Evolutionary conservation across 1,140 invertebrate genomes (phyloP), one percentile per base, ranked within the genome.

Genomic region (Drosophila saltans): DNA sequence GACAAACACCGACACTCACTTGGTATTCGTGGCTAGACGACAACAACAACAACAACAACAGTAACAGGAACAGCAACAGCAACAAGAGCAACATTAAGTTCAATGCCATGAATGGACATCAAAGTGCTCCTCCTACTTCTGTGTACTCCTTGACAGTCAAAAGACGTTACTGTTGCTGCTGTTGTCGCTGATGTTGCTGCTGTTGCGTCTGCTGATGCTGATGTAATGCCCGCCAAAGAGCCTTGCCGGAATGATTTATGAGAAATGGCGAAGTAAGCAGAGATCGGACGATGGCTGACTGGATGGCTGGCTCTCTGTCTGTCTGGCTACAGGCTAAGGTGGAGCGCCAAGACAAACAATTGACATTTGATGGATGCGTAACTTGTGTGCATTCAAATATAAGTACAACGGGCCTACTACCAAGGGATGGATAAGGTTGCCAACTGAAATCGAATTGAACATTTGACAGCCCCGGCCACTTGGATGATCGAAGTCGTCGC

Each of bases 311-410:
- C 30, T 64, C 30, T 8, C 69, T 55, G 78, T 65, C 72, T 60
- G 57, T 10, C 63, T 16, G 72, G 45, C 72, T 45, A 58, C 75
- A 67, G 36, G 57, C 55, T 63, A 62, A 83, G 80, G 75, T 81
- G 77, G 84, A 88, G 80, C 84, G 84, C 83, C 84, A 80, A 80
- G 83, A 83, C 84, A 89, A 89, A 89, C 84, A 89, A 89, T 89
- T 89, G 84, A 89, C 84, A 89, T 89, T 84, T 89, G 84, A 89
- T 89, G 84, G 84, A 89, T 89, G 84, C 84, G 84, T 89, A 89
- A 89, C 84, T 89, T 69, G 78, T 89, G 78, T 89, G 84, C 84
- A 89, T 89, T 89, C 80, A 89, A 89, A 89, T 89, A 75, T 69
- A 33, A 41, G 40, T 48, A 10, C 28, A 41, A 39, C 58, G 41